Evolutionary conservation across 1,140 invertebrate genomes (phyloP), one percentile per base, ranked within the genome.

Genomic region (Cydia fagiglandana): DNA sequence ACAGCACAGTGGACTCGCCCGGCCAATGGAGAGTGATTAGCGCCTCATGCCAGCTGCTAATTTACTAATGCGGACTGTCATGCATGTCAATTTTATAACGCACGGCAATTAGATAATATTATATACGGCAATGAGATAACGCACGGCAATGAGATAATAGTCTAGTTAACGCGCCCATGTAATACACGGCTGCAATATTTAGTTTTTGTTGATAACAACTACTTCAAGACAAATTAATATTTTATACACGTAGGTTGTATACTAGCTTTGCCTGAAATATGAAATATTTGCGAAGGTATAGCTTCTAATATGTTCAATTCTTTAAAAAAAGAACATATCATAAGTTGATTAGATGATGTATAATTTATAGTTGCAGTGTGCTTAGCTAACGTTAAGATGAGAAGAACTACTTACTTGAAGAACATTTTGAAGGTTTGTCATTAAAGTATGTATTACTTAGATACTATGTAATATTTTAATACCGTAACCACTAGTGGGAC

Each of bases 61-160:
- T 70, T 70, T 70, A 70, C 66, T 70, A 70, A 70, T 38, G 34
- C 66, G 45, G 66, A 70, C 30, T 70, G 66, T 38, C 28, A 38
- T 38, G 66, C 66, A 38, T 41, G 66, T 70, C 66, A 70, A 70
- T 15, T 70, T 38, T 70, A 38, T 17, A 70, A 13, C 66, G 34
- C 34, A 70, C 30, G 30, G 66, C 17, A 70, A 70, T 70, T 38
- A 70, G 30, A 38, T 70, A 38, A 41, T 70, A 70, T n/a, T n/a
- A n/a, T n/a, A n/a, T n/a, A 70, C 30, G 30, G 66, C 17, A 70
- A 70, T 70, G 66, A 70, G 30, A 38, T 17, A 70, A 13, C 66
- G 34, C 34, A 70, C 30, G 30, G 66, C 17, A 70, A 70, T 70
- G 66, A 70, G 30, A 38, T 70, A 38, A 41, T 70, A 70, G n/a